Percentiles rank a stretch among this genome's conserved stretches.
These are phyloP conservation scores for Amiota communis DNA, from an alignment of 2,888 invertebrate species.

Conservation along the genomic window DNA sequence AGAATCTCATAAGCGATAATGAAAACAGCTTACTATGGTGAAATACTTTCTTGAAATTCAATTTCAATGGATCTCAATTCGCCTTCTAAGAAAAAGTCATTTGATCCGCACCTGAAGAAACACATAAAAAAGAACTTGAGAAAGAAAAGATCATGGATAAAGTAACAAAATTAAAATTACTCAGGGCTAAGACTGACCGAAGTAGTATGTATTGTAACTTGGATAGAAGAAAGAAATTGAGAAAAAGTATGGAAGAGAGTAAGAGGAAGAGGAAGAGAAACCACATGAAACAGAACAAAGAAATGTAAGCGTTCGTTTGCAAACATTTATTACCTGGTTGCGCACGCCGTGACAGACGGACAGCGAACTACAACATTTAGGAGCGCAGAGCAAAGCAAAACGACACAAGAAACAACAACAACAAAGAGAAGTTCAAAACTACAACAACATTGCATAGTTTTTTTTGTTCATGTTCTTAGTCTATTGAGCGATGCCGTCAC, in stretches of 20 bases:
- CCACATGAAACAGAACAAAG: slow-evolving; percentile 26
- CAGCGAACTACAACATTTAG: background rate
- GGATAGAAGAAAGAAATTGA: background rate
- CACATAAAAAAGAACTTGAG: no score
- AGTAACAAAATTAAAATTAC: no score
- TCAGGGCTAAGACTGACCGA: background rate
- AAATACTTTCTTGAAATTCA: no score
- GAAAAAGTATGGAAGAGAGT: background rate
- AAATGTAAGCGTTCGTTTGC: slow-evolving; percentile 27
- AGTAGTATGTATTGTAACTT: no score
- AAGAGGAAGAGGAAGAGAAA: background rate
- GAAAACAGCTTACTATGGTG: no score
- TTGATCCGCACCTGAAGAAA: no score
- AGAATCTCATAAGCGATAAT: no score
- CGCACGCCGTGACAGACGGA: no score
- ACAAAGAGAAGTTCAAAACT: slow-evolving; percentile 36
- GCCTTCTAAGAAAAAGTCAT: no score
- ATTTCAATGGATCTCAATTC: no score
- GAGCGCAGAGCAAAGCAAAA: slow-evolving; percentile 17
- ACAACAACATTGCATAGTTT: slow-evolving; percentile 25
- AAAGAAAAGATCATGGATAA: no score
- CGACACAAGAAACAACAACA: slow-evolving; percentile 27
- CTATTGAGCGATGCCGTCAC: slow-evolving; percentile 8
- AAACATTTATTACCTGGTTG: slow-evolving; percentile 11
- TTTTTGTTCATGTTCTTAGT: slow-evolving; percentile 7